Evolutionary conservation across 2,888 invertebrate species (phyloP).

Genomic region (Ornithoptera alexandrae): DNA sequence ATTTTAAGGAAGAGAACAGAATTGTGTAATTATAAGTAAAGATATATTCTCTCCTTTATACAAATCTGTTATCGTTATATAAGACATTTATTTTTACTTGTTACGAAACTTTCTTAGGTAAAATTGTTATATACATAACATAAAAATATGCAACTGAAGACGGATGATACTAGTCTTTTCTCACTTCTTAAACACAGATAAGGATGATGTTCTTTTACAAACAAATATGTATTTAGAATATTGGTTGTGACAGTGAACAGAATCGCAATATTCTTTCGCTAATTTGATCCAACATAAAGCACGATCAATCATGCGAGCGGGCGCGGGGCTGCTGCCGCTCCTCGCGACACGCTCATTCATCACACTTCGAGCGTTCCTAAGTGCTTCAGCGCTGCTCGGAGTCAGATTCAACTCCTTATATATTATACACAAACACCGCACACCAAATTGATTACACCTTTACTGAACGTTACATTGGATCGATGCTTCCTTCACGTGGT

Average conservation of each 20-base stretch:
- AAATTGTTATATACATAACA: too few species aligned
- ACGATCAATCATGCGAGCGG: slow-evolving; percentile 66
- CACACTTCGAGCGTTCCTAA: slow-evolving; percentile 73
- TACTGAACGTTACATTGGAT: slow-evolving; percentile 18
- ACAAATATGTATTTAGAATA: slow-evolving; percentile 7
- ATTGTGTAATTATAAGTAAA: too few species aligned
- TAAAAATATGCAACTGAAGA: too few species aligned
- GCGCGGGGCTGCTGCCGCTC: slow-evolving; percentile 50
- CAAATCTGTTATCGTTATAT: too few species aligned
- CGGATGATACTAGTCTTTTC: too few species aligned
- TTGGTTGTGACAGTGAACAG: slow-evolving; percentile 17
- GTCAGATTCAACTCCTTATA: slow-evolving; percentile 37
- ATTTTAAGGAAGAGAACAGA: too few species aligned
- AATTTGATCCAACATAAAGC: slow-evolving; percentile 58
- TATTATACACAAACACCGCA: slow-evolving; percentile 36
- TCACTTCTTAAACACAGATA: too few species aligned
- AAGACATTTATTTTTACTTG: too few species aligned
- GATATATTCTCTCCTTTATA: too few species aligned
- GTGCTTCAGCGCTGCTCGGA: slow-evolving; percentile 58
- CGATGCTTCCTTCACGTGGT: not conserved
- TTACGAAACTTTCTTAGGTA: too few species aligned
- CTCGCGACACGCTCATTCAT: slow-evolving; percentile 60
- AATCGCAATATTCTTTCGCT: slow-evolving; percentile 43
- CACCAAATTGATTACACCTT: slow-evolving; percentile 35
- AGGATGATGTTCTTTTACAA: not conserved